These are phyloP conservation scores for Phalacrocorax pelagicus DNA, from an alignment of 2,113 vertebrate genomes.

Conservation along the genomic window DNA sequence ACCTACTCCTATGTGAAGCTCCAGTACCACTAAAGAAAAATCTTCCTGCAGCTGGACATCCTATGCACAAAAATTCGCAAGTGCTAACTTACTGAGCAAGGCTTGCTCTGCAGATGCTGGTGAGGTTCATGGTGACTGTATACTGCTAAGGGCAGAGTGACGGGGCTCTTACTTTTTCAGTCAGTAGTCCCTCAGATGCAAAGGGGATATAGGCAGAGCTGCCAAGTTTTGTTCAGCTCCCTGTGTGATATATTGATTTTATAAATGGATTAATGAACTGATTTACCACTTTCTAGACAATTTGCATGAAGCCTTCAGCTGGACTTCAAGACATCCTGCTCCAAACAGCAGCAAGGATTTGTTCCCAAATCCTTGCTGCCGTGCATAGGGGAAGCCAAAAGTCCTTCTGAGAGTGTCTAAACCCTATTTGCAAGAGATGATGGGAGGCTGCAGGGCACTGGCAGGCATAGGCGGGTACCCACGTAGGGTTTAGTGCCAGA, in stretches of 20 bases:
- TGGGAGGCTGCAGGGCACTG: conserved; percentile 51
- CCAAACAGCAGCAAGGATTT: background rate
- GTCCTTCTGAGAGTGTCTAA: conserved; percentile 15
- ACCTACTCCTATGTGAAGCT: background rate
- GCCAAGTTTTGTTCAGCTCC: conserved; percentile 2
- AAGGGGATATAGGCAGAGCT: background rate
- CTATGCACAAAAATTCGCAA: background rate
- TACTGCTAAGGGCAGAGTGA: background rate
- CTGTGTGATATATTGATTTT: background rate
- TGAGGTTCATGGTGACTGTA: background rate
- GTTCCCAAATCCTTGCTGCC: background rate
- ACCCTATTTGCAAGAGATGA: conserved; percentile 20
- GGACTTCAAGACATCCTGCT: background rate
- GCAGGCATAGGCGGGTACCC: conserved; percentile 26
- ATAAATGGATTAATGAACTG: conserved; percentile 8
- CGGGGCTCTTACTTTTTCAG: background rate
- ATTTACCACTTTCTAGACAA: conserved; percentile 6
- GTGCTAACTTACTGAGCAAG: background rate
- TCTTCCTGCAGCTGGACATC: background rate
- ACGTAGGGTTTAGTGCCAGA: background rate
- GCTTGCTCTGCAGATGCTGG: background rate
- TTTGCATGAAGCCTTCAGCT: background rate
- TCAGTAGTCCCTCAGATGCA: background rate
- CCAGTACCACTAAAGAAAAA: background rate
- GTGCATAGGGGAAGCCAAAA: background rate